Evolutionary conservation across 2,888 invertebrate species (phyloP), one percentile per base, ranked within the genome.

Genomic region (Sarcophaga rosellei): DNA sequence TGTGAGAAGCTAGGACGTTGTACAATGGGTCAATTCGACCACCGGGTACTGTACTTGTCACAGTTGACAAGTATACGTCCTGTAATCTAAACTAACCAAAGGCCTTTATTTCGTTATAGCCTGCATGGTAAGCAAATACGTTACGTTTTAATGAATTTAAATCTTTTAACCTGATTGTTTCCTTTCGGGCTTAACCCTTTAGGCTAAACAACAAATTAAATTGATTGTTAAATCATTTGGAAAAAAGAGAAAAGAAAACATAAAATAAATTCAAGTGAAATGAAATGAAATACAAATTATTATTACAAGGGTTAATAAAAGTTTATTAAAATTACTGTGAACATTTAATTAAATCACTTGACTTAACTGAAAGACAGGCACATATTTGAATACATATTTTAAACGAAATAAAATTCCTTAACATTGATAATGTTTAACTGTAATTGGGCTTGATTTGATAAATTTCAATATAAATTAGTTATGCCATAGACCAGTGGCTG

Each of bases 201-300:
- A 44, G 70, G 70, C 78, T 75, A 21, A 78, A 81, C 62, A 65
- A 2, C 35, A 81, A 84, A 15, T 81, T 78, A 84, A 86, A 81
- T 84, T 84, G 86, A 86, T 81, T 86, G 86, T 86, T 81, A 81
- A 86, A 81, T 78, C 86, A 78, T 74, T 84, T 81, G 86, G 70
- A 84, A 86, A 61, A 47, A 44, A 45, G 72, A 23, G 69, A 68
- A 59, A 45, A 65, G 21, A 3, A 73, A 74, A 23, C 12, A 73
- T 23, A 15, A 72, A 45, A 15, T 53, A 53, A 17, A 53, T 53
- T 53, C 4, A 15, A 47, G 15, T 47, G 47, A 47, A 15, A 15
- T 53, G 11, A 47, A 47, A 15, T 12, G 53, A 17, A 53, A 53
- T 15, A 12, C 53, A 53, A 53, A 53, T 53, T 15, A 12, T 53